Evolutionary conservation across 2,888 invertebrate species (phyloP), one percentile per base, ranked within the genome.

Genomic region (Sphaerophoria rueppellii): DNA sequence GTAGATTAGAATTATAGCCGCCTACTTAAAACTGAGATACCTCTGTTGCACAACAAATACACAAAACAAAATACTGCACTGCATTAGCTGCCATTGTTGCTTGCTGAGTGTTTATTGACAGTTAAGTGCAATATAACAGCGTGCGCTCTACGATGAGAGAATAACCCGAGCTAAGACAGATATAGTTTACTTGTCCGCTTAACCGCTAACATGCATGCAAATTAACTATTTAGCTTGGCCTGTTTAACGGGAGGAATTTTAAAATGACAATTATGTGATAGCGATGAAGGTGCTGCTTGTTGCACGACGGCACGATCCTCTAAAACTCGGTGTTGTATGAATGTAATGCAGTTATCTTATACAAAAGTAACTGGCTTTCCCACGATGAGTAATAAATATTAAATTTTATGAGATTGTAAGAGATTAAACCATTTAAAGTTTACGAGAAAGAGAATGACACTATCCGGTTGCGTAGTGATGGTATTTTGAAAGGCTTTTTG

Each of bases 1-100:
- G 67, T 48, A 60, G 58, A 61, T 81, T 72, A 81, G 81, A 81
- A 81, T 81, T 81, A 81, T 76, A 67, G 76, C 81, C 76, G 54
- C 81, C 71, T 76, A 75, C 76, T 67, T 46, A 43, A 11, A 58
- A 65, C 6, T 35, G 16, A 52, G 46, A 65, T 24, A 24, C 24
- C 43, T 43, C 34, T 52, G 6, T 46, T 16, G 14, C 43, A 48
- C n/a, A 24, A 48, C 7, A 32, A 14, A 48, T 5, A 34, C 0
- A 61, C 5, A 24, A n/a, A 34, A 40, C 40, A 67, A 52, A 52
- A 35, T 34, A 14, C 16, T 46, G 43, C 67, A 60, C 16, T 46
- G 50, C 67, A 60, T 73, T 40, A 67, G 40, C 54, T 73, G 67
- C 79, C 54, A 74, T 79, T 79, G 79, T 73, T 79, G 78, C 72